These are phyloP conservation scores for Dicycla oo DNA, from an alignment of 2,888 invertebrate genomes.

Conservation along the genomic window DNA sequence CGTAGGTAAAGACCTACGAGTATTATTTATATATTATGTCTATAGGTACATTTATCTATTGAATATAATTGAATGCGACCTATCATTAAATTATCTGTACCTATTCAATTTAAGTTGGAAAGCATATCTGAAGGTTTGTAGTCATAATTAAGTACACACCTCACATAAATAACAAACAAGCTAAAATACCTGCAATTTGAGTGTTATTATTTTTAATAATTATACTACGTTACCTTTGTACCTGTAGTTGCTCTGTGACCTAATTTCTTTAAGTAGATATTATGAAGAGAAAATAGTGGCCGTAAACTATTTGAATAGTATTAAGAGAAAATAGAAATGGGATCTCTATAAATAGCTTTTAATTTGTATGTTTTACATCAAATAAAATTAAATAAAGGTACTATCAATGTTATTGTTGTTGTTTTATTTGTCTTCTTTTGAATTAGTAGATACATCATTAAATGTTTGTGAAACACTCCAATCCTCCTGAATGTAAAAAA, in stretches of 20 bases:
- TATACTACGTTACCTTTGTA: conserved; percentile 38
- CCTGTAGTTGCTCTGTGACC: conserved; percentile 11
- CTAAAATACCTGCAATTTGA: neutral
- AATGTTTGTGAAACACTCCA: conserved; percentile 2
- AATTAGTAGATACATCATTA: neutral
- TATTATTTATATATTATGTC: too few relatives aligned
- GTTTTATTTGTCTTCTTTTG: conserved; percentile 41
- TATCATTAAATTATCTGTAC: neutral
- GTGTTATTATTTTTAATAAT: neutral
- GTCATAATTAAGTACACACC: neutral
- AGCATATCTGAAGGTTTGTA: neutral
- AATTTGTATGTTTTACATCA: too few relatives aligned
- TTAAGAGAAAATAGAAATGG: neutral
- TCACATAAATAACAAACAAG: neutral
- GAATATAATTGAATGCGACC: neutral
- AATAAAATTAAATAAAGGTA: conserved; percentile 52
- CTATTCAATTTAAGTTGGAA: neutral
- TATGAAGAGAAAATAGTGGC: neutral
- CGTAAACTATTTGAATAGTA: neutral
- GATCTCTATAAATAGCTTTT: neutral
- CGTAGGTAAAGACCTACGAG: too few relatives aligned
- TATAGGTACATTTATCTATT: neutral
- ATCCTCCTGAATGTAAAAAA: neutral
- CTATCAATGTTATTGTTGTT: conserved; percentile 19
- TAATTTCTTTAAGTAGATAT: conserved; percentile 2